These are phyloP conservation scores for Arizona elegans DNA, from an alignment of 2,113 vertebrate genomes.

Conservation along the genomic window DNA sequence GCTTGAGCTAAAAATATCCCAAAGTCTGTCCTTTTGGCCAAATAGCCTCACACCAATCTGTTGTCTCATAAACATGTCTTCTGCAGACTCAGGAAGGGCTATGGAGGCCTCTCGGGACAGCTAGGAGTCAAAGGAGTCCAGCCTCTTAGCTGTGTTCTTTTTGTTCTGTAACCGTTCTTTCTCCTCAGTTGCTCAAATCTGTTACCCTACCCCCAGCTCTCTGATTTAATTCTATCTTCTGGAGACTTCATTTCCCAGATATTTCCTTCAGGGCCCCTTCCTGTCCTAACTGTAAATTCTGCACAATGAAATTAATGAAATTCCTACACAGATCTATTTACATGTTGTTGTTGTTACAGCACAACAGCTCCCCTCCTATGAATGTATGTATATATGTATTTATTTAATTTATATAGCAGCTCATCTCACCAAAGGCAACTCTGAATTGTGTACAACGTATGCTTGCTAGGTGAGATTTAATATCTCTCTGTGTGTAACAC, in stretches of 20 bases:
- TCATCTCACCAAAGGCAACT: not conserved
- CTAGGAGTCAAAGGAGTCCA: not conserved
- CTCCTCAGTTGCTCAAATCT: not conserved
- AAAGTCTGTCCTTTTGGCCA: not conserved
- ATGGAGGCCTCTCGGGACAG: not conserved
- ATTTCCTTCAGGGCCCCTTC: not conserved
- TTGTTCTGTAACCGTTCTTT: not conserved
- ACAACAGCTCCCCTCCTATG: not conserved
- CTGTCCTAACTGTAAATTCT: not conserved
- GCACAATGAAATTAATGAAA: not conserved
- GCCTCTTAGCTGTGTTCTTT: not conserved
- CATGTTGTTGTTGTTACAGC: not conserved
- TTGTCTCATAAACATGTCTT: not conserved
- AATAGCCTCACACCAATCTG: not conserved
- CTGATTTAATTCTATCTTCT: not conserved
- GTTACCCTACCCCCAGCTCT: not conserved
- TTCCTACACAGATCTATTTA: not conserved
- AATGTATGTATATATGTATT: not conserved
- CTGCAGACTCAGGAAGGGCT: not conserved
- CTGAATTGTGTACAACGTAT: not conserved
- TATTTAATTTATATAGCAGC: not conserved
- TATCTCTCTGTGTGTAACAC: not conserved
- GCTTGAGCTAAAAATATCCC: not conserved
- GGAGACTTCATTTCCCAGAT: not conserved
- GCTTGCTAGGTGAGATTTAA: not conserved